These are phyloP conservation scores for Oligia fasciuncula DNA, from an alignment of 2,888 invertebrate species.

Conservation along the genomic window DNA sequence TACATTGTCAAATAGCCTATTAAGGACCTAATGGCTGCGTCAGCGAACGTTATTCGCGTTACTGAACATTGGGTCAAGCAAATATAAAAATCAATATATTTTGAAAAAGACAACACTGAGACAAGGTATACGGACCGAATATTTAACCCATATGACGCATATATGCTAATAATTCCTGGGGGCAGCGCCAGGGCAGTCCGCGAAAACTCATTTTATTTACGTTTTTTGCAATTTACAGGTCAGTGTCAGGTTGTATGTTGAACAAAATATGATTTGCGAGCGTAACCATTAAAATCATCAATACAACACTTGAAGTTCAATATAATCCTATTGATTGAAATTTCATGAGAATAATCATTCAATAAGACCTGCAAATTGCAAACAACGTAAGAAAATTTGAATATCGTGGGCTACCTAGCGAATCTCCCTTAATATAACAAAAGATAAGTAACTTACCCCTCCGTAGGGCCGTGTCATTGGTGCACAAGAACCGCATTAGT, in stretches of 20 bases:
- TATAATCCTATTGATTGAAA: neutral
- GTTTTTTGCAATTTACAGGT: neutral
- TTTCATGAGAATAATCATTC: neutral
- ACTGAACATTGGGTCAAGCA: neutral
- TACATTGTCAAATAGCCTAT: too few species aligned
- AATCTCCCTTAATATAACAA: neutral
- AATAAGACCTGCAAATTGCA: neutral
- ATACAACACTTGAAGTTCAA: neutral
- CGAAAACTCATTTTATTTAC: neutral
- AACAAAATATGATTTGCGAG: neutral
- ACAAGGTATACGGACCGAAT: too few species aligned
- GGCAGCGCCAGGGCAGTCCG: too few species aligned
- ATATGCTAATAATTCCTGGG: too few species aligned
- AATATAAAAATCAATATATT: neutral
- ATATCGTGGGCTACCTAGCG: neutral
- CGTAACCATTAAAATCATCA: neutral
- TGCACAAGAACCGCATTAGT: constrained; percentile 84
- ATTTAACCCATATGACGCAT: too few species aligned
- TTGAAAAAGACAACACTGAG: neutral
- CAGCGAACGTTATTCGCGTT: neutral
- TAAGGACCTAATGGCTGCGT: neutral
- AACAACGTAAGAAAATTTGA: neutral
- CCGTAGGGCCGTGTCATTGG: constrained; percentile 82
- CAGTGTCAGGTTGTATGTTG: neutral
- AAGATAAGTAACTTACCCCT: constrained; percentile 73